A percentile compares a stretch with the other conserved stretches of the same genome.
phyloP scores from a whole-genome alignment of 2,888 invertebrate species.

The Eurytoma californica region DNA sequence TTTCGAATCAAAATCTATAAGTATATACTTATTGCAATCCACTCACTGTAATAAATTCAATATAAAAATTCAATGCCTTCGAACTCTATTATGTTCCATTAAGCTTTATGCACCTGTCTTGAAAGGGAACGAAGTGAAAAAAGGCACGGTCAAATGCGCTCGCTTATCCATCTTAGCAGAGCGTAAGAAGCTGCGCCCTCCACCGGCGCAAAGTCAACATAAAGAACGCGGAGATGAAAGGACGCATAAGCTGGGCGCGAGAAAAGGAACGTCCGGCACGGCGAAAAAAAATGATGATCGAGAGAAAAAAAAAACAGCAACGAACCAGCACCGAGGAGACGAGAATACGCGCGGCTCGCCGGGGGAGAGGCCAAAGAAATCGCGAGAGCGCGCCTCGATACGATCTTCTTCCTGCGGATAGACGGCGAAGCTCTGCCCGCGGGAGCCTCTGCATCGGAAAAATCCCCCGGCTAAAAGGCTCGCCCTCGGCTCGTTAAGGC shows the following conservation, averaged over 20 bases:
- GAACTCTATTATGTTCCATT: too few species aligned
- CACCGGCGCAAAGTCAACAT: conserved; percentile 2
- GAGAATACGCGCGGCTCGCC: conserved; percentile 7
- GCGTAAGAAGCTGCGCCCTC: background rate
- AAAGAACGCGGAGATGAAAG: conserved; percentile 26
- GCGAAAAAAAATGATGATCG: background rate
- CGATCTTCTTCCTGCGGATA: background rate
- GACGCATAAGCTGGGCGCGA: conserved; percentile 10
- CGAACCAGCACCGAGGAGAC: too few species aligned
- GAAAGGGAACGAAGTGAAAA: too few species aligned
- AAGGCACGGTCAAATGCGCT: too few species aligned
- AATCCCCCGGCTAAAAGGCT: conserved; percentile 42
- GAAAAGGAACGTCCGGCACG: conserved; percentile 11
- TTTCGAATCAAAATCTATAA: too few species aligned
- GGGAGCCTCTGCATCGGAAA: conserved; percentile 11
- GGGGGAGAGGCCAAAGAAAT: conserved; percentile 12
- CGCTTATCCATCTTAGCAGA: too few species aligned
- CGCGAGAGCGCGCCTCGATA: conserved; percentile 7
- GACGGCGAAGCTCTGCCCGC: background rate
- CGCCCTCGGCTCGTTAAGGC: conserved; percentile 43
- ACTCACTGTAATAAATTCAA: too few species aligned
- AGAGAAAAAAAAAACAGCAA: background rate
- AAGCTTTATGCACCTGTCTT: too few species aligned
- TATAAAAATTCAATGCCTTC: too few species aligned
- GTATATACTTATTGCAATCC: too few species aligned